Base-by-base conservation (phyloP, 2,888 invertebrate genomes). In the Stictocephala bisonia region DNA sequence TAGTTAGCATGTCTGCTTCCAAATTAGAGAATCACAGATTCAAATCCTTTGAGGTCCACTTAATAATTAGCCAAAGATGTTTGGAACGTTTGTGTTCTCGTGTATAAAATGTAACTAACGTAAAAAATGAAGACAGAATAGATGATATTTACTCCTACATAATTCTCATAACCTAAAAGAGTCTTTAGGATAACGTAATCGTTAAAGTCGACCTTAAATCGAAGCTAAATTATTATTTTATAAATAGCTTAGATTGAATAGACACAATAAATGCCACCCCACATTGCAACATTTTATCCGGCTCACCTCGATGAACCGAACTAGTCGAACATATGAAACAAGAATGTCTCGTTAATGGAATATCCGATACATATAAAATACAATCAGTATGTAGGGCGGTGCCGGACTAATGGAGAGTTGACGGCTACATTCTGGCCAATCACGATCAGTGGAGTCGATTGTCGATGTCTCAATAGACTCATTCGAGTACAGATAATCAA, bases 361-460 rank as follows among this genome's bases (percentile, higher is more conserved):
- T 64, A 64, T 64, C 64, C 64, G 64, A 64, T 64, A 64, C 26
- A 64, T 64, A 18, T 64, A 44, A 64, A 64, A 64, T 64, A 64
- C 26, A 26, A 64, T 64, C 27, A 64, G 64, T 64, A 64, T 26
- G 64, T 44, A 24, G 64, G 64, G 64, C 64, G 64, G 64, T 13
- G 15, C 64, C 13, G 15, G 26, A n/a, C 64, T 64, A 64, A 64
- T 64, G 64, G 64, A 64, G 41, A 64, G 41, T 64, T 64, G 64
- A 64, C 64, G 64, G 24, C 26, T 64, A 44, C 51, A 51, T 24
- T 51, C 51, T 51, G 51, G n/a, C n/a, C n/a, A n/a, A 51, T 51
- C 51, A 3, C 6, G 24, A 15, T 13, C 24, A 24, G 13, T 3
- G 24, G 26, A 27, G 18, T n/a, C n/a, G n/a, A n/a, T n/a, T n/a